These are phyloP conservation scores for Rallus crepitans DNA, from an alignment of 2,797 vertebrate genomes.

Conservation along the genomic window DNA sequence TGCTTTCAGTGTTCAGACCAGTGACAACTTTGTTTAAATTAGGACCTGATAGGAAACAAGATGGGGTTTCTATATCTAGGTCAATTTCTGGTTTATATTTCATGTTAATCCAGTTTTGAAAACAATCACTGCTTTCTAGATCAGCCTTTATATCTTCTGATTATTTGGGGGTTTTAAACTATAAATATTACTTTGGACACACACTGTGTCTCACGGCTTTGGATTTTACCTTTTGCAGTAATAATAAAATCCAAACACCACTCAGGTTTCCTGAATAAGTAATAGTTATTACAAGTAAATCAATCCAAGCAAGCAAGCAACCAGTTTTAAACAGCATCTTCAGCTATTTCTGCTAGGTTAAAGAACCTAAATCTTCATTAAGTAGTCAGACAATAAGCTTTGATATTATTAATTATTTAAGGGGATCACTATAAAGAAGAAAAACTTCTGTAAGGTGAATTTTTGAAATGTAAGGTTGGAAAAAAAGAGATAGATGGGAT, in stretches of 20 bases:
- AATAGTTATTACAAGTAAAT: neutral
- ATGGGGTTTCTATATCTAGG: rapidly evolving
- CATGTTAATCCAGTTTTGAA: neutral
- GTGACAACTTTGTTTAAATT: neutral
- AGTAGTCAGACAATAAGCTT: neutral
- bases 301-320: neutral
- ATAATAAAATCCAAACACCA: neutral
- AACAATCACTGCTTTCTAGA: neutral
- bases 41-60: rapidly evolving
- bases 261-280: neutral
- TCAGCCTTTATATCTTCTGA: neutral
- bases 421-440: neutral
- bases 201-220: neutral
- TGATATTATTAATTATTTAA: neutral
- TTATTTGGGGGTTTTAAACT: neutral
- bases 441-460: neutral
- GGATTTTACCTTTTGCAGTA: neutral
- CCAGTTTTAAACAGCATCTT: neutral
- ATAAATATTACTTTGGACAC: neutral
- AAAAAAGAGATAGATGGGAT: neutral
- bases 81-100: neutral
- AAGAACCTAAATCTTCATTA: neutral
- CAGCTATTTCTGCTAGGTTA: neutral
- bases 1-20: neutral
- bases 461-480: neutral